Percentiles rank a stretch among this genome's conserved stretches.
Conservation (phyloP, 2,113 vertebrate genomes). For the Ploceus nigricollis region DNA sequence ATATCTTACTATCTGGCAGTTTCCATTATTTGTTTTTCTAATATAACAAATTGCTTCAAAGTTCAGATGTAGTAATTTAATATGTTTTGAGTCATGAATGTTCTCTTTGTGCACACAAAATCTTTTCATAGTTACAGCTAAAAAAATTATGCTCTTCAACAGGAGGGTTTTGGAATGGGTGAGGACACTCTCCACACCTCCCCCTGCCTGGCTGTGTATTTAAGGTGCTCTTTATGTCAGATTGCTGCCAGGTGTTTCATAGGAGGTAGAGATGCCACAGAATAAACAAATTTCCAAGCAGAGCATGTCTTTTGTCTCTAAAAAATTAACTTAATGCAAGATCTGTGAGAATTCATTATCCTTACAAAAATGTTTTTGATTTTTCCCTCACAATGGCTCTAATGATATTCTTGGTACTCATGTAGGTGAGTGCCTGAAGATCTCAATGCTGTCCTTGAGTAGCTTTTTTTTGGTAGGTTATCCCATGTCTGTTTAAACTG, state of each 20-base stretch:
- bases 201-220: neutral
- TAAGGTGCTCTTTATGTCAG: neutral
- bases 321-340: neutral
- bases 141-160: neutral
- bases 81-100: neutral
- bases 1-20: neutral
- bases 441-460: neutral
- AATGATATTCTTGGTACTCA: neutral
- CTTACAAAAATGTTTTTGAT: neutral
- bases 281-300: neutral
- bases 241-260: neutral
- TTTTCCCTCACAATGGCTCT: neutral
- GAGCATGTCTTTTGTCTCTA: neutral
- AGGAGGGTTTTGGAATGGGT: neutral
- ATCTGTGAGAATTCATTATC: neutral
- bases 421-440: neutral
- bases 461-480: neutral
- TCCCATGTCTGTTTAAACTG: neutral
- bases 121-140: neutral
- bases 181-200: neutral
- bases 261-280: neutral
- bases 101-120: neutral
- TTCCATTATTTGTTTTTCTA: constrained; percentile 8
- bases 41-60: neutral
- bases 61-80: constrained; percentile 4